Base-by-base conservation (phyloP, 2,888 invertebrate species). In the Steinernema scapterisci region DNA sequence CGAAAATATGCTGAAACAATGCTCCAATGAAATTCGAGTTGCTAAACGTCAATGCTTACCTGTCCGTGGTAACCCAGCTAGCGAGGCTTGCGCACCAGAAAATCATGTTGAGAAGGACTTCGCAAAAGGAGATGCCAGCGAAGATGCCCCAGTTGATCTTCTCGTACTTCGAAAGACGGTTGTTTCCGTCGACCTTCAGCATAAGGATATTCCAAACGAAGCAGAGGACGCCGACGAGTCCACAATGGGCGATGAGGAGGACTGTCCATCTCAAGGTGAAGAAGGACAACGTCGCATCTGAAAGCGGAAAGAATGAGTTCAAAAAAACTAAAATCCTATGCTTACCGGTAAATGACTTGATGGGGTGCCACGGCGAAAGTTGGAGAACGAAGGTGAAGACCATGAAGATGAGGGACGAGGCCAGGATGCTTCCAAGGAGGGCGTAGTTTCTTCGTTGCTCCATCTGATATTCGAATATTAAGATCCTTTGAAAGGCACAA, bases 141-240 rank as follows among this genome's bases (percentile, higher is more conserved):
- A 63, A 63, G 27, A 63, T 16, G 16, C 27, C 16, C 63, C 63
- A 63, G 63, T 63, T 63, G 27, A 6, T 7, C 21, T 2, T 13
- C 6, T 63, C 16, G 16, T 63, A 63, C 31, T 63, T 63, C 7
- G 63, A 63, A 1, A 63, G 31, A 9, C 13, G 63, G 27, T 63
- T 63, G 63, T 63, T 63, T 2, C 63, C 63, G 2, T 63, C 63
- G 19, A 63, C 63, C 31, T 63, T 63, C 6, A 63, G 63, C 63
- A 63, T 63, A 13, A 63, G 63, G 19, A 16, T 31, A 38, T 19
- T 63, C 63, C 63, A 63, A 2, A n/a, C n/a, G 16, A 7, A 63
- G 38, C 31, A 63, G 1, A 63, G 25, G 27, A 13, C 16, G 27
- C 31, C 63, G 5, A 38, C 27, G 3, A 9, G 27, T 16, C 11